Percentiles rank a stretch among this genome's conserved stretches.
These are phyloP conservation scores for Lepidotrigona ventralis DNA, from an alignment of 1,140 invertebrate species.

Conservation along the genomic window DNA sequence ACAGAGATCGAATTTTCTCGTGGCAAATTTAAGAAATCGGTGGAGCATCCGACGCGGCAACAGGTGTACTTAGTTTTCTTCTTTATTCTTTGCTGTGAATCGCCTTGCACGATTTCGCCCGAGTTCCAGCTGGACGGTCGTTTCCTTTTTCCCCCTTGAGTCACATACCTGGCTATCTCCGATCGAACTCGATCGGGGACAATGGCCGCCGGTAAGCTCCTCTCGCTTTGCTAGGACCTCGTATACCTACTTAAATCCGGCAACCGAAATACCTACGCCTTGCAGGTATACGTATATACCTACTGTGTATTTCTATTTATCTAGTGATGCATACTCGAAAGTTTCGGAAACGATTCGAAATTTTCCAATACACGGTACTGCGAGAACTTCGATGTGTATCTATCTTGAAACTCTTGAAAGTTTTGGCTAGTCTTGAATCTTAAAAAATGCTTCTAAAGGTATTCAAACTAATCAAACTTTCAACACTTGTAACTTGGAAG, in stretches of 20 bases:
- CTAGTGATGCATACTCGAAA: no score
- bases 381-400: no score
- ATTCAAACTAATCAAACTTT: no score
- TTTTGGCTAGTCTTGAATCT: no score
- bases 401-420: no score
- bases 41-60: slow-evolving; percentile 26
- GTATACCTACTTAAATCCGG: neutral
- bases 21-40: neutral
- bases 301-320: neutral
- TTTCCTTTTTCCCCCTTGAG: slow-evolving; percentile 57
- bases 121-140: slow-evolving; percentile 60
- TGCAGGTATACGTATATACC: neutral
- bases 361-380: no score
- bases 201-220: slow-evolving; percentile 51
- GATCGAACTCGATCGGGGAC: slow-evolving; percentile 54
- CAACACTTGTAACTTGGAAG: no score
- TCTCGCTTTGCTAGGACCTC: slow-evolving; percentile 20
- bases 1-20: slow-evolving; percentile 1
- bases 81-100: slow-evolving; percentile 63
- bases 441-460: no score
- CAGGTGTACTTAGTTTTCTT: slow-evolving; percentile 56
- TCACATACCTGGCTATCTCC: slow-evolving; percentile 61
- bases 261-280: neutral
- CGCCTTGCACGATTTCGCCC: slow-evolving; percentile 54
- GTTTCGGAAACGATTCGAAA: no score